Base-by-base conservation (phyloP, 2,797 vertebrate species). In the Alosa sapidissima region DNA sequence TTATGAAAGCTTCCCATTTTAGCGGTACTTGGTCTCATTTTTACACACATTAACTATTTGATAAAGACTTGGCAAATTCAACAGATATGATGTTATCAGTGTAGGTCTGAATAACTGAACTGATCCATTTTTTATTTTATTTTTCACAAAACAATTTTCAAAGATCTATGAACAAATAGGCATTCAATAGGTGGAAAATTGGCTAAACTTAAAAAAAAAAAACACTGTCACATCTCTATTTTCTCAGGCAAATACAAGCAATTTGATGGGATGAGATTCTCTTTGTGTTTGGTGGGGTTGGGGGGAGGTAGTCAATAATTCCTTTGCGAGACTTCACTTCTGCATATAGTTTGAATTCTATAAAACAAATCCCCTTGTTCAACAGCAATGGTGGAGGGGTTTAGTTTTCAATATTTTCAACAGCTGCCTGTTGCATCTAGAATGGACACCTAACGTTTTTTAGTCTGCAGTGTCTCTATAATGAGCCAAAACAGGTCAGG, bases 381-480 rank as follows among this genome's bases (percentile, higher is more conserved):
- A n/a, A 41, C 41, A 47, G 41, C 72, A 21, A 19, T 21, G 16
- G 72, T 19, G 41, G 36, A 78, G 14, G 36, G 36, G 72, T 33
- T 1, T n/a, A 1, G 28, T 47, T 10, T 7, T 75, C 33, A 75
- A 21, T 47, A 47, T 19, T n/a, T 5, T 21, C 2, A 19, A 21
- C 11, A 78, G 72, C 19, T 78, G 19, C 72, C 72, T 78, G 72
- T 78, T 78, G 72, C 28, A 78, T 47, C 8, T 47, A 78, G 16
- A n/a, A 65, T 24, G n/a, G 19, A 47, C 19, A 78, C 41, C 4
- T 78, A 19, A 19, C 78, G 41, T n/a, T 45, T n/a, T 45, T 78
- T 7, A 45, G 41, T 47, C 72, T 78, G 41, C 72, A 78, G 36
- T 2, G 41, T 41, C 68, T 75, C 14, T 47, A 19, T 45, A 47